Conservation (phyloP, 2,888 invertebrate species). For the Noctua comes region DNA sequence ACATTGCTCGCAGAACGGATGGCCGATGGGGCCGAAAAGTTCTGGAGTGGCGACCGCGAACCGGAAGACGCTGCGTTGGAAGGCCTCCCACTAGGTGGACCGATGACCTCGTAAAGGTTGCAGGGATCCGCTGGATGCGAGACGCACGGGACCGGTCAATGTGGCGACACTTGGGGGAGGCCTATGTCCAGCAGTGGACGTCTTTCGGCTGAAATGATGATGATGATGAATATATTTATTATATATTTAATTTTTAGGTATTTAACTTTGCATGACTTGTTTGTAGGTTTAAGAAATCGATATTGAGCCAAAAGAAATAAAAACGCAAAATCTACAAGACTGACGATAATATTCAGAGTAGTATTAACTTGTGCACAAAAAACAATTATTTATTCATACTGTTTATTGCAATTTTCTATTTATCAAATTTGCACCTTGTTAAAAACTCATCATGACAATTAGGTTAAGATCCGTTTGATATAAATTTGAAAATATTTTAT, state of each 20-base stretch:
- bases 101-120: too few relatives aligned
- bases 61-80: too few relatives aligned
- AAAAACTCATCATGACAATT: constrained; percentile 90
- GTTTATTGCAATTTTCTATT: constrained; percentile 81
- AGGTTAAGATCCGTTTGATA: constrained; percentile 85
- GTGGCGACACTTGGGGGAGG: too few relatives aligned
- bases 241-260: constrained; percentile 86
- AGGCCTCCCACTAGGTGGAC: too few relatives aligned
- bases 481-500: constrained; percentile 84
- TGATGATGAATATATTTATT: constrained; percentile 85
- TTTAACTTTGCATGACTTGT: constrained; percentile 87
- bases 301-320: constrained; percentile 87
- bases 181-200: too few relatives aligned
- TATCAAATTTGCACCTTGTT: constrained; percentile 88
- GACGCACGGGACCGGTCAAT: too few relatives aligned
- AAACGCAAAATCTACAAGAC: constrained; percentile 89
- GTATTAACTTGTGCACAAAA: constrained; percentile 88
- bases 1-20: too few relatives aligned
- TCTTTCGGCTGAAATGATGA: too few relatives aligned
- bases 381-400: constrained; percentile 72
- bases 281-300: constrained; percentile 83
- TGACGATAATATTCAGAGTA: constrained; percentile 90
- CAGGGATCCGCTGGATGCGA: too few relatives aligned
- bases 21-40: too few relatives aligned
- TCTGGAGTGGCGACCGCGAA: too few relatives aligned